Evolutionary conservation across 2,888 invertebrate species (phyloP), one percentile per base, ranked within the genome.

Genomic region (Callyntrura guangdongensis): DNA sequence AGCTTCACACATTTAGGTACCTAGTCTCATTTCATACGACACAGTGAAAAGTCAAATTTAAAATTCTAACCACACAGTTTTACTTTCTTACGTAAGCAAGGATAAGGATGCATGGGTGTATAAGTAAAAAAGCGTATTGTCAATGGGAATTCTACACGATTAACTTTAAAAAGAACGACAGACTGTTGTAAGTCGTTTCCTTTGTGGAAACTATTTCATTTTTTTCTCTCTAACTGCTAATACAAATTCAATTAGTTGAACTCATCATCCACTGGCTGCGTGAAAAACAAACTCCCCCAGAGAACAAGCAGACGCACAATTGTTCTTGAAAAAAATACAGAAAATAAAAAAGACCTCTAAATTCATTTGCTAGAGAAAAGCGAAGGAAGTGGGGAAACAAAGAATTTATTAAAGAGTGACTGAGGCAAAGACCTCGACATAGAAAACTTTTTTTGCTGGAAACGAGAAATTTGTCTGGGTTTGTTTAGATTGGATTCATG

Each of bases 371-470:
- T 36, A 36, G 27, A 6, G n/a, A 8, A 47, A 72, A 45, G 36
- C n/a, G 72, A 64, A 64, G 5, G n/a, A 64, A 36, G 9, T 12
- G 27, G 9, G 20, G 22, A 74, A 49, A 74, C 74, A 49, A 74
- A 74, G 74, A 49, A 74, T 74, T 74, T 74, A 49, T 74, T 49
- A 74, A 74, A 74, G 74, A 74, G 49, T 74, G 47, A 22, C 47
- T 49, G 47, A 69, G 72, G 74, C 49, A 17, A 74, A 22, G 74
- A 49, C 74, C 49, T 74, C 20, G 74, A 79, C 79, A 79, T 27
- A 74, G 79, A 36, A 12, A 77, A 22, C 53, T 79, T 79, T 36
- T 79, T n/a, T 36, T 53, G 45, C 22, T 77, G 69, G 2, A n/a
- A 14, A 25, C 12, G 36, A 9, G n/a, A 67, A 67, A 27, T 0